These are phyloP conservation scores for Caenorhabditis afra DNA, from an alignment of 2,888 invertebrate species.

Conservation along the genomic window DNA sequence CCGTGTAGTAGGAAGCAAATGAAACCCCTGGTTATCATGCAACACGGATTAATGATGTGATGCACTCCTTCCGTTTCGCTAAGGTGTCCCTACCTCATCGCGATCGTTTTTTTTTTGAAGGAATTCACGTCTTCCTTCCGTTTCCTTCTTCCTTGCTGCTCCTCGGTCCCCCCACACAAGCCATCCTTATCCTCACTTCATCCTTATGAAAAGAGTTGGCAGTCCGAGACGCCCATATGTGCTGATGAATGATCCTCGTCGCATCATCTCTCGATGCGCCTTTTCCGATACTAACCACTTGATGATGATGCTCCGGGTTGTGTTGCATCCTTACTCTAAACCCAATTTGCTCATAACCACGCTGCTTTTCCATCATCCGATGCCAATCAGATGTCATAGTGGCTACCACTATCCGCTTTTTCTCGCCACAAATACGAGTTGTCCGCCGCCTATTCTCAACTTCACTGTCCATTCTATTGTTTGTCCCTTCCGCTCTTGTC, in stretches of 20 bases:
- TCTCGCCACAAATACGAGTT: too few species aligned
- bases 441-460: background rate
- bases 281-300: constrained; percentile 44
- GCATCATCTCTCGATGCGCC: constrained; percentile 39
- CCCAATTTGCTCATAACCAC: constrained; percentile 41
- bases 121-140: constrained; percentile 32
- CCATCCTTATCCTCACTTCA: constrained; percentile 53
- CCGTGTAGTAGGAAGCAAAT: background rate
- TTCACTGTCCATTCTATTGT: background rate
- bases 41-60: constrained; percentile 22
- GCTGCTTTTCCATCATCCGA: constrained; percentile 46
- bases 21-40: constrained; percentile 20
- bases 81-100: constrained; percentile 6
- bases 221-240: constrained; percentile 52
- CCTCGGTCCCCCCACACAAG: background rate
- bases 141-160: background rate
- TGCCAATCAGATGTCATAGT: constrained; percentile 54
- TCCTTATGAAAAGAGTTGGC: constrained; percentile 55
- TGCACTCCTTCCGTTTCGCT: constrained; percentile 23
- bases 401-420: background rate
- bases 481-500: constrained; percentile 2
- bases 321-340: constrained; percentile 25
- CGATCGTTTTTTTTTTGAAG: constrained; percentile 4
- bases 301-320: constrained; percentile 46
- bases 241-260: constrained; percentile 57